These are phyloP conservation scores for Pogonocherus hispidulus DNA, from an alignment of 2,888 invertebrate genomes.

Conservation along the genomic window DNA sequence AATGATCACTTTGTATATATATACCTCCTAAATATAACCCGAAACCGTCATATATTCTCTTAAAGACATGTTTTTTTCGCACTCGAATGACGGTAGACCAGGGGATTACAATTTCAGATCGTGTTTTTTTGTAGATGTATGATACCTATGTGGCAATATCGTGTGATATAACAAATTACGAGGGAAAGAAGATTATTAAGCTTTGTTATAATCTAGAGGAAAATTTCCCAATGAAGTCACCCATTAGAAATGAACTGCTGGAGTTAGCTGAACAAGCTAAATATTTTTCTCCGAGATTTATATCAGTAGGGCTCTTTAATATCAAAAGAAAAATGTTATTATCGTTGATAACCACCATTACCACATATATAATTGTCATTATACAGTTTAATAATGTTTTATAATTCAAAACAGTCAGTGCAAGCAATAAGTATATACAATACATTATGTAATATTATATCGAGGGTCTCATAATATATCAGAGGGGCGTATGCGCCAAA, in stretches of 20 bases:
- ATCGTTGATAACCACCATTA: slow-evolving; percentile 28
- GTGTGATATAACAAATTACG: slow-evolving; percentile 28
- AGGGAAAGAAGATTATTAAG: slow-evolving; percentile 42
- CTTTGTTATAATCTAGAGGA: slow-evolving; percentile 37
- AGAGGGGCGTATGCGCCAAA: no score
- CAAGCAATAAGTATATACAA: no score
- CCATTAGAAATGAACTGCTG: slow-evolving; percentile 36
- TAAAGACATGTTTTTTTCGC: no score
- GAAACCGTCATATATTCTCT: no score
- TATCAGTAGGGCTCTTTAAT: slow-evolving; percentile 35
- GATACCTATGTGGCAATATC: slow-evolving; percentile 27
- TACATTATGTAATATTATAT: no score
- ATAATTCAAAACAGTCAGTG: neutral
- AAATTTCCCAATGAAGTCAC: slow-evolving; percentile 35
- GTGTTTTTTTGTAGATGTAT: slow-evolving; percentile 32
- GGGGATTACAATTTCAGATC: no score
- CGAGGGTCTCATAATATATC: no score
- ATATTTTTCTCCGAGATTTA: slow-evolving; percentile 34
- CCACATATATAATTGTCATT: slow-evolving; percentile 42
- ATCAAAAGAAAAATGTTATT: slow-evolving; percentile 35
- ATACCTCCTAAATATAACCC: no score
- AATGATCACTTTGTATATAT: no score
- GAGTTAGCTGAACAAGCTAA: slow-evolving; percentile 34
- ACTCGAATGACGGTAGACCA: no score
- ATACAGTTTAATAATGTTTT: slow-evolving; percentile 40